Percentiles rank a stretch among this genome's conserved stretches.
Conservation (phyloP, 2,797 vertebrate genomes). For the Enteromius unitaeniatus region DNA sequence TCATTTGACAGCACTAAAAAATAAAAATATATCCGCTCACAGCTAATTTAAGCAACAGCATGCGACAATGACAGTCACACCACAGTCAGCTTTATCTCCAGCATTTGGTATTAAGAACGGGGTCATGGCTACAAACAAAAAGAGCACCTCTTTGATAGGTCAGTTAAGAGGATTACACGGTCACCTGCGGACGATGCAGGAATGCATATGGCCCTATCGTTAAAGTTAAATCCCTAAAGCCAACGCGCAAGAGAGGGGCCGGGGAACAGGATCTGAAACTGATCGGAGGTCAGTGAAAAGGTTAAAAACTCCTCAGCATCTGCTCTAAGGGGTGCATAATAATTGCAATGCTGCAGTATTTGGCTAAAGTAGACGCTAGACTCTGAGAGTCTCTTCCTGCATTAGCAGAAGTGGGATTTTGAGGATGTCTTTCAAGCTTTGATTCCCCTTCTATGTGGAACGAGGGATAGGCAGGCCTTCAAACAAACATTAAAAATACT, state of each 20-base stretch:
- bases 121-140: constrained; percentile 26
- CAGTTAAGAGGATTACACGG: constrained; percentile 72
- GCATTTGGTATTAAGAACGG: background rate
- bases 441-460: constrained; percentile 26
- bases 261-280: constrained; percentile 1
- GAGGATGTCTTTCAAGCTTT: constrained; percentile 28
- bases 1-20: too few relatives aligned
- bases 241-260: background rate
- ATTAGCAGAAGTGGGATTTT: constrained; percentile 33
- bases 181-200: constrained; percentile 66
- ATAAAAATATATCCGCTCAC: background rate
- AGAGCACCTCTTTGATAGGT: constrained; percentile 59
- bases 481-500: constrained; percentile 49
- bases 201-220: constrained; percentile 34
- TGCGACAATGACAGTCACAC: background rate
- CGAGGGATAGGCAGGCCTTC: constrained; percentile 50
- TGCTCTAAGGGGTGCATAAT: background rate
- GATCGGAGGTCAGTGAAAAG: constrained; percentile 32
- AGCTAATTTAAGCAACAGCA: background rate
- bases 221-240: constrained; percentile 32
- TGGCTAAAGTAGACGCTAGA: constrained; percentile 52
- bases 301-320: constrained; percentile 31
- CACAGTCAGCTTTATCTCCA: background rate
- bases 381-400: constrained; percentile 14
- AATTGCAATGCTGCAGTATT: constrained; percentile 40